phyloP scores from a whole-genome alignment of 2,888 invertebrate species.

The Hypomecis atomaria region DNA sequence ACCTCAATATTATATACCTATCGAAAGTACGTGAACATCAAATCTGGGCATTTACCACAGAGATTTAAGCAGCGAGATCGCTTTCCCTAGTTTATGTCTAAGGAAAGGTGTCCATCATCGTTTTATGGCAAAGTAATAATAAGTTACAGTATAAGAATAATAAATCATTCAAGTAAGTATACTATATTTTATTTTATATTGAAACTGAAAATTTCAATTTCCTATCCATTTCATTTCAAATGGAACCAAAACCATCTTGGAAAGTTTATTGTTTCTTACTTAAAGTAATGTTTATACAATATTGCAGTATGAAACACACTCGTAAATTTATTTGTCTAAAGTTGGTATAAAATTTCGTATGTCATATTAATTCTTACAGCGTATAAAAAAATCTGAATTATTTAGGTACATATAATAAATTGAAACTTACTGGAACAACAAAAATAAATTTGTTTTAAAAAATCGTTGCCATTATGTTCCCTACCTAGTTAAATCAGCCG shows the following conservation, averaged over 20 bases:
- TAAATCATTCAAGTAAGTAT: neutral
- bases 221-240: neutral
- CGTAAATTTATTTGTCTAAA: no score
- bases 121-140: constrained; percentile 5
- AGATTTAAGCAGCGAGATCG: neutral
- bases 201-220: neutral
- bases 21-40: constrained; percentile 11
- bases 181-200: neutral
- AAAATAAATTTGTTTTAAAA: no score
- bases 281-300: no score
- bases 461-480: no score
- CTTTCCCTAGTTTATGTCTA: constrained; percentile 13
- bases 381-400: no score
- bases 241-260: neutral
- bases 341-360: no score
- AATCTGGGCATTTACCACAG: neutral
- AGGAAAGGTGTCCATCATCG: constrained; percentile 6
- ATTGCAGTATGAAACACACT: no score
- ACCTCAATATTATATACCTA: constrained; percentile 9
- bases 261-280: no score
- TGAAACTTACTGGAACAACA: no score
- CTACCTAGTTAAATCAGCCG: no score
- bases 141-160: neutral
- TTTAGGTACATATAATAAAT: no score
- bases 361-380: no score